These are phyloP conservation scores for Fulica atra DNA, from an alignment of 2,113 vertebrate species.

Conservation along the genomic window DNA sequence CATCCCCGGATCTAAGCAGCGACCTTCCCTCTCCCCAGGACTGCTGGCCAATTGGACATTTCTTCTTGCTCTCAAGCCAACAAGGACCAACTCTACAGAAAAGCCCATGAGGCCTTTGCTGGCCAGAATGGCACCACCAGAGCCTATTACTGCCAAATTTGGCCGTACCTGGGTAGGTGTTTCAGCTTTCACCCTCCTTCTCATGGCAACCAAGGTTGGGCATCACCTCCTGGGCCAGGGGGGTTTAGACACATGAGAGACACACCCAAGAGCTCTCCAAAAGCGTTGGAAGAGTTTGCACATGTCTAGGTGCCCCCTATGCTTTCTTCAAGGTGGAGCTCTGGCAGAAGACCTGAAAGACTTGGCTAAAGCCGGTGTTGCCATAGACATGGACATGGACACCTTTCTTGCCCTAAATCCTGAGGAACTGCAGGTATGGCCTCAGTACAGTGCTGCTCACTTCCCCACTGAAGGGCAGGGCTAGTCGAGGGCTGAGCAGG, in stretches of 20 bases:
- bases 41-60: conserved; percentile 38
- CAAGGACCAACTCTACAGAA: conserved; percentile 66
- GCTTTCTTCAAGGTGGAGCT: conserved; percentile 66
- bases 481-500: not conserved
- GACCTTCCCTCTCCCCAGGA: conserved; percentile 3
- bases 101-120: conserved; percentile 59
- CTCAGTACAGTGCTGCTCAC: fast-evolving
- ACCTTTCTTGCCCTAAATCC: conserved; percentile 74
- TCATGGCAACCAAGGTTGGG: fast-evolving
- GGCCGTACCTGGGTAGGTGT: conserved; percentile 69
- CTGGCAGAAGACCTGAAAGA: conserved; percentile 56
- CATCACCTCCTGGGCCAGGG: not conserved
- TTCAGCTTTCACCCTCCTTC: not conserved
- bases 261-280: fast-evolving
- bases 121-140: not conserved
- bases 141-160: conserved; percentile 47
- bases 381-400: conserved; percentile 69
- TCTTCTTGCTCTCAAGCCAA: conserved; percentile 65
- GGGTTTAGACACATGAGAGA: not conserved
- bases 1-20: fast-evolving
- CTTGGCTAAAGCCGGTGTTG: conserved; percentile 6
- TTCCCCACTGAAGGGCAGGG: not conserved
- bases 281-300: fast-evolving
- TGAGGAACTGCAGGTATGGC: conserved; percentile 61
- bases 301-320: fast-evolving